phyloP scores from a whole-genome alignment of 2,888 invertebrate genomes.

The Heteromurus nitidus region DNA sequence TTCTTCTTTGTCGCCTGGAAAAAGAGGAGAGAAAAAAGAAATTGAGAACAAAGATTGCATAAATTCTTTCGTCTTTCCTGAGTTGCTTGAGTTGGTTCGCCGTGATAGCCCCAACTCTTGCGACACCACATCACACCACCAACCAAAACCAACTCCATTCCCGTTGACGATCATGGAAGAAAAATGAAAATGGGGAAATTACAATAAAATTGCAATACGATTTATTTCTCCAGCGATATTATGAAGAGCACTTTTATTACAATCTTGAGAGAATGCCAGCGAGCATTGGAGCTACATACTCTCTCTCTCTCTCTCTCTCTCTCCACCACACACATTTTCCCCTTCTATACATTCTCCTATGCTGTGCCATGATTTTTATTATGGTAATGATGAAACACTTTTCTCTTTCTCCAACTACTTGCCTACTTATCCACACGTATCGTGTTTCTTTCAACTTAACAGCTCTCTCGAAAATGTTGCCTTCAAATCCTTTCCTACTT shows the following conservation, averaged over 20 bases:
- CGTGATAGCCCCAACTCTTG: slow-evolving; percentile 77
- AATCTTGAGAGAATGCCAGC: slow-evolving; percentile 53
- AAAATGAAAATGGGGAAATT: slow-evolving; percentile 54
- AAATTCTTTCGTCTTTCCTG: slow-evolving; percentile 91
- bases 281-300: slow-evolving; percentile 14
- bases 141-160: not conserved
- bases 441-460: too few species aligned
- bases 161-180: slow-evolving; percentile 16
- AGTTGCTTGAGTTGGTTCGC: slow-evolving; percentile 95
- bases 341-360: not conserved
- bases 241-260: slow-evolving; percentile 41
- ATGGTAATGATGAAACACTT: not conserved
- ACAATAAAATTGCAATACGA: slow-evolving; percentile 60
- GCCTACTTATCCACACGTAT: not conserved
- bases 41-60: slow-evolving; percentile 97
- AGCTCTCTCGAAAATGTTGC: too few species aligned
- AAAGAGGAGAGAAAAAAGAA: slow-evolving; percentile 97
- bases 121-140: not conserved
- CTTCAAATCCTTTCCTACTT: too few species aligned
- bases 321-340: not conserved
- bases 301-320: not conserved
- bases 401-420: not conserved
- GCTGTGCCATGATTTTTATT: not conserved
- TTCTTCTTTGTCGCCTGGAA: slow-evolving; percentile 83
- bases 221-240: slow-evolving; percentile 48